Base-by-base conservation (phyloP, 2,888 invertebrate species). In the Lepidochrysops patricia region DNA sequence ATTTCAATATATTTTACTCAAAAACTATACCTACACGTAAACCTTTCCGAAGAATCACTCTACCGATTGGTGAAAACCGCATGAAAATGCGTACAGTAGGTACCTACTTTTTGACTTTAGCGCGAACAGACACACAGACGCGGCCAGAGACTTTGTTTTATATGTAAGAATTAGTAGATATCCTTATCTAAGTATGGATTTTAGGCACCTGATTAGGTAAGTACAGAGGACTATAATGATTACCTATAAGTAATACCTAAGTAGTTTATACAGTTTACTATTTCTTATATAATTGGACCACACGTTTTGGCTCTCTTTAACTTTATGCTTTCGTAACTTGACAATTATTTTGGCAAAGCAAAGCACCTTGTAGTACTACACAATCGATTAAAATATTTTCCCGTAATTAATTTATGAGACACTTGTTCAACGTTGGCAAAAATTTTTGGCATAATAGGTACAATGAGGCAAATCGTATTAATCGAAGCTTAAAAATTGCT, bases 371-470 rank as follows among this genome's bases (percentile, higher is more conserved):
- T 35, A 35, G n/a, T n/a, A n/a, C 3, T n/a, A 37, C 37, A 0
- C 15, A 7, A 29, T 2, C 43, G n/a, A n/a, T n/a, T n/a, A n/a
- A 15, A 15, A 9, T 43, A 19, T 3, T 34, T n/a, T 43, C 43
- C 9, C 43, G 43, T 43, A 12, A 43, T 43, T 19, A 43, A 43
- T 43, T 43, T 43, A 43, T 23, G 43, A 43, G 43, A 43, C 19
- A 23, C 43, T 43, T 9, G 43, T 23, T 43, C 9, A 19, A 43
- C 43, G 43, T 19, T 19, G 43, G 43, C 43, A 43, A 43, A 43
- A 19, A 43, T 43, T 43, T 43, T 43, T 43, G 43, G 43, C 43
- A 43, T 9, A 43, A 43, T 43, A n/a, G n/a, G 43, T 43, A 43
- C n/a, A n/a, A 43, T 43, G 19, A 19, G 43, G 12, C 43, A 43